Conservation (phyloP, 37 sponge, comb jelly and placozoan species). For the Tethya wilhelma region DNA sequence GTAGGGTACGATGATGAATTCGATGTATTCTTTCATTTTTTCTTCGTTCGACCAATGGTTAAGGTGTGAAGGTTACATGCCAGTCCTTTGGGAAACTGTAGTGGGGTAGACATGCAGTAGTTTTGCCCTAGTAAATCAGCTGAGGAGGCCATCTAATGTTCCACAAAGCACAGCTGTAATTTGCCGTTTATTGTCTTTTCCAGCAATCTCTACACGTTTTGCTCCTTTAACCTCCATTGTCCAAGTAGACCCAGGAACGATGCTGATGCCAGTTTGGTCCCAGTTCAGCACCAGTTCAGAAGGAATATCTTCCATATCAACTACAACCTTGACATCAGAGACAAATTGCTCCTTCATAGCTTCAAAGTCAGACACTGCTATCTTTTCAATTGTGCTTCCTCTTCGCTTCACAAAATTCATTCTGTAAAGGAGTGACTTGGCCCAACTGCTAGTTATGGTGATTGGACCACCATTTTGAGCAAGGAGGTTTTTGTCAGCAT, state of each 20-base stretch:
- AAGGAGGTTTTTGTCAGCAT: slow-evolving; percentile 33
- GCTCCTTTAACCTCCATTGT: slow-evolving; percentile 44
- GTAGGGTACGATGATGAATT: background rate
- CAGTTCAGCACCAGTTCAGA: slow-evolving; percentile 39
- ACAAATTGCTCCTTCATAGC: slow-evolving; percentile 44
- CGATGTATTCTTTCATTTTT: background rate
- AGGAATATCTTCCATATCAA: slow-evolving; percentile 64
- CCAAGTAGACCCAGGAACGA: slow-evolving; percentile 51
- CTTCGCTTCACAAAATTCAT: slow-evolving; percentile 58
- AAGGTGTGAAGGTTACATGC: slow-evolving; percentile 15
- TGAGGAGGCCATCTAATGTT: slow-evolving; percentile 41
- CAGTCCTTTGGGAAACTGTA: slow-evolving; percentile 7
- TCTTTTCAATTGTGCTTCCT: slow-evolving; percentile 43
- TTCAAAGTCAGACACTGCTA: slow-evolving; percentile 27
- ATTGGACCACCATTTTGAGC: slow-evolving; percentile 50
- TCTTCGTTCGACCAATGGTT: slow-evolving; percentile 28
- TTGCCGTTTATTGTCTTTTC: slow-evolving; percentile 41
- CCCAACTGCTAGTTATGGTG: slow-evolving; percentile 40
- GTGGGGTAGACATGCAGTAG: slow-evolving; percentile 6
- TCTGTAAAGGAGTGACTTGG: slow-evolving; percentile 49
- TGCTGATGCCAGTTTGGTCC: slow-evolving; percentile 49
- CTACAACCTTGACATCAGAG: slow-evolving; percentile 25
- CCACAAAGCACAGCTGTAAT: slow-evolving; percentile 48
- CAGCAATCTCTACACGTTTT: slow-evolving; percentile 43
- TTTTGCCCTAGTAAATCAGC: slow-evolving; percentile 41